Conservation (phyloP, 1,140 invertebrate species). For the Heliconius hewitsoni region DNA sequence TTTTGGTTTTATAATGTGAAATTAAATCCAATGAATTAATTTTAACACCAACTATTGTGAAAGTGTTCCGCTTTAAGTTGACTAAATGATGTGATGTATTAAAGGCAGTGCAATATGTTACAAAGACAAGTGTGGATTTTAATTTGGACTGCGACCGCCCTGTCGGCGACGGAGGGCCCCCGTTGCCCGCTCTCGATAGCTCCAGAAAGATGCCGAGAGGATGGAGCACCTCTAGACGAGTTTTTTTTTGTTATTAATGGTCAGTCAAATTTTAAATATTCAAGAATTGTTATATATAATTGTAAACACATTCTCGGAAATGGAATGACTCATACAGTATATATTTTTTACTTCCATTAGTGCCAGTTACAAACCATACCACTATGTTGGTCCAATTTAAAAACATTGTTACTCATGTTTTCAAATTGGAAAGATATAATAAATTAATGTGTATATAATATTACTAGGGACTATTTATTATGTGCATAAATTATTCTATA, state of each 20-base stretch:
- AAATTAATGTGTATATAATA: too few relatives aligned
- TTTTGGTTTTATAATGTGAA: not conserved
- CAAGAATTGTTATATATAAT: not conserved
- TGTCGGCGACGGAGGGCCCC: not conserved
- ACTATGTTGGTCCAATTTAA: too few relatives aligned
- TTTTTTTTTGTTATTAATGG: constrained; percentile 31
- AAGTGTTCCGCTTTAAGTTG: not conserved
- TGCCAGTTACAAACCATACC: not conserved
- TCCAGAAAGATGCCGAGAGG: constrained; percentile 15
- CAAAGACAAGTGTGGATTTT: constrained; percentile 13
- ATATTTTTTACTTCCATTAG: not conserved
- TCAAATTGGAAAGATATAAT: too few relatives aligned
- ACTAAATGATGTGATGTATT: not conserved
- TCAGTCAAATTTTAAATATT: not conserved
- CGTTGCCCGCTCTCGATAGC: constrained; percentile 20
- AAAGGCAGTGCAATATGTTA: constrained; percentile 16
- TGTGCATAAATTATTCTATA: too few relatives aligned
- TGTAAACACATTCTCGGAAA: constrained; percentile 1
- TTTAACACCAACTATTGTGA: not conserved
- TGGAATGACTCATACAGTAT: not conserved
- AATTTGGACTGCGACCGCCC: not conserved
- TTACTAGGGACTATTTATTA: too few relatives aligned
- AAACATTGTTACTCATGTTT: too few relatives aligned
- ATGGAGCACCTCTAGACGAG: constrained; percentile 27
- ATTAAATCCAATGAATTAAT: not conserved